Evolutionary conservation across 1,140 invertebrate species (phyloP).

Genomic region (Mamestra configurata): DNA sequence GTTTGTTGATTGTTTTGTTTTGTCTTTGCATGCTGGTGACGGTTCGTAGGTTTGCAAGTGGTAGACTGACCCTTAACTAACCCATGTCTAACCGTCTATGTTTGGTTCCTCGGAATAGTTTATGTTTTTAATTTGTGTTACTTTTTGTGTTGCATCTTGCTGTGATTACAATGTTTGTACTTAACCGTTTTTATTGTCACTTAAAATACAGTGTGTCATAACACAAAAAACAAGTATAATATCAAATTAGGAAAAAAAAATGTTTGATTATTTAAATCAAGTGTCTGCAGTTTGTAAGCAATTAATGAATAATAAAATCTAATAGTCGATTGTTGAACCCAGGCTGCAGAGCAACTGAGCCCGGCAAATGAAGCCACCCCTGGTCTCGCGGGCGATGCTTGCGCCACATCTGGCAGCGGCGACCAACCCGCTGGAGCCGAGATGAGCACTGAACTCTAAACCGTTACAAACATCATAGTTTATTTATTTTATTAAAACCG

Average conservation of each 20-base stretch:
- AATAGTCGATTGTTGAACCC: constrained; percentile 55
- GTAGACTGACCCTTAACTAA: constrained; percentile 78
- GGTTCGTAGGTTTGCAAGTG: constrained; percentile 56
- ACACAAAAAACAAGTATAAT: background rate
- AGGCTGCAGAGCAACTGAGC: constrained; percentile 85
- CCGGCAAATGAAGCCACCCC: constrained; percentile 58
- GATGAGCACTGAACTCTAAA: constrained; percentile 85
- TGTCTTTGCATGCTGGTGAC: constrained; percentile 67
- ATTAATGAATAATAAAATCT: background rate
- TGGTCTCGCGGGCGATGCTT: constrained; percentile 51
- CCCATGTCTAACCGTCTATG: constrained; percentile 55
- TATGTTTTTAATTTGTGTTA: constrained; percentile 55
- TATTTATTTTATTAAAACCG: constrained; percentile 21
- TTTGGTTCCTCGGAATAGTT: constrained; percentile 55
- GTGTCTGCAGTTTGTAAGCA: background rate
- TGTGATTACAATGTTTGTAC: constrained; percentile 53
- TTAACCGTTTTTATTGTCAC: constrained; percentile 17
- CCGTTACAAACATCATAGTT: constrained; percentile 27
- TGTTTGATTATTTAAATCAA: background rate
- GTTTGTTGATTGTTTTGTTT: constrained; percentile 68
- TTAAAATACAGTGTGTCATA: constrained; percentile 17
- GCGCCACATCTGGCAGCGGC: constrained; percentile 54
- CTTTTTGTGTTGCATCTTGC: constrained; percentile 59
- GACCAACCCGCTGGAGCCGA: constrained; percentile 69
- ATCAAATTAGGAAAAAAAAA: background rate